Evolutionary conservation across 2,888 invertebrate species (phyloP).

Genomic region (Perizoma affinitatum): DNA sequence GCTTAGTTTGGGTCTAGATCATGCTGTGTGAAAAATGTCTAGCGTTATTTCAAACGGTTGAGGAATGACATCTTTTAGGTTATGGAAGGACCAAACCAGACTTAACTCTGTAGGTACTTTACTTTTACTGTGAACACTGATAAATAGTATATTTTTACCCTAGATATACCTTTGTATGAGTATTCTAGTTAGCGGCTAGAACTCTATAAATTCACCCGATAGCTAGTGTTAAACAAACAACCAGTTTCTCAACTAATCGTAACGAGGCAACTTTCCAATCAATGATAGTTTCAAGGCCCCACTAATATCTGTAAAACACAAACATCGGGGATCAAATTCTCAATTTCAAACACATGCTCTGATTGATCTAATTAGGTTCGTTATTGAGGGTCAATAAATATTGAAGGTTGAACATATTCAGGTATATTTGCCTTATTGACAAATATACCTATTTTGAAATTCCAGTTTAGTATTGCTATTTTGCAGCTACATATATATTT

Average conservation of each 20-base stretch:
- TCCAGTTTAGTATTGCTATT: conserved; percentile 5
- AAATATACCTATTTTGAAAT: conserved; percentile 5
- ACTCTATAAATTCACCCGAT: not conserved
- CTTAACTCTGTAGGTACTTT: no score
- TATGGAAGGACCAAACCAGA: no score
- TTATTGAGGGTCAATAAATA: conserved; percentile 21
- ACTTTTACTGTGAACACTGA: no score
- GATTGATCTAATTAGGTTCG: conserved; percentile 54
- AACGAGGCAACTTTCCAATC: conserved; percentile 4
- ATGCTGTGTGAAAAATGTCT: no score
- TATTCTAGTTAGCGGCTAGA: no score
- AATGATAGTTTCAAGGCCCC: conserved; percentile 41
- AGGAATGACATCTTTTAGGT: no score
- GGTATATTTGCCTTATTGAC: no score
- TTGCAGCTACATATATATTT: not conserved
- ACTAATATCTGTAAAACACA: conserved; percentile 59
- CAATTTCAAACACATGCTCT: conserved; percentile 50
- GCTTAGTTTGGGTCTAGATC: no score
- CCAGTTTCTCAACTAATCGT: not conserved
- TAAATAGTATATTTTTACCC: no score
- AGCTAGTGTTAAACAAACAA: not conserved
- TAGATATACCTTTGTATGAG: no score
- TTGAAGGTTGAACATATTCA: conserved; percentile 3
- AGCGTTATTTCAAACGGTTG: no score
- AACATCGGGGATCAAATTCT: conserved; percentile 47